Percentiles rank a stretch among this genome's conserved stretches.
These are phyloP conservation scores for Mergus octosetaceus DNA, from an alignment of 2,797 vertebrate species.

Conservation along the genomic window DNA sequence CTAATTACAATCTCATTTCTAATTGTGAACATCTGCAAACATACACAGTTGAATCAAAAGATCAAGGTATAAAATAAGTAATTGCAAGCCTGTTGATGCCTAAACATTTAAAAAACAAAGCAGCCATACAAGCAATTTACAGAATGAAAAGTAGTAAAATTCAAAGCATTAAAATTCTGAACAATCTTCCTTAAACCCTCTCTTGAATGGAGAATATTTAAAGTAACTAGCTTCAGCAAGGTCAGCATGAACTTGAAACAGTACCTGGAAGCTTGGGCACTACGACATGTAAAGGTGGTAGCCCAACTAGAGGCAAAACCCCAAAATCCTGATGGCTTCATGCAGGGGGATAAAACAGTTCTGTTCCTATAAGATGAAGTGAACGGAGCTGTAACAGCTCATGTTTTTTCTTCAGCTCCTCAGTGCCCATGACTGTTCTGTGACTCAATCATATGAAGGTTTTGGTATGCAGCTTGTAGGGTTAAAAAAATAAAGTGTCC, in stretches of 20 bases:
- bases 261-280: not conserved
- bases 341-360: not conserved
- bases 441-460: not conserved
- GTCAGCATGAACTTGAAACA: not conserved
- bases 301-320: not conserved
- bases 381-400: not conserved
- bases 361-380: not conserved
- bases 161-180: not conserved
- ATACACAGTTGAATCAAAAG: not conserved
- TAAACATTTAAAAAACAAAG: not conserved
- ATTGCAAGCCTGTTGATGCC: not conserved
- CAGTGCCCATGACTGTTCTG: not conserved
- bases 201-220: not conserved
- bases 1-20: not conserved
- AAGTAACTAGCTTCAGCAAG: not conserved
- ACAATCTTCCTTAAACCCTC: not conserved
- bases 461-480: not conserved
- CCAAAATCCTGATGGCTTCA: not conserved
- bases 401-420: not conserved
- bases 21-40: constrained; percentile 28
- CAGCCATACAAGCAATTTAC: not conserved
- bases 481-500: not conserved
- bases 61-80: not conserved
- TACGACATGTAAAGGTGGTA: not conserved
- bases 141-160: not conserved